Conservation (phyloP, 2,113 vertebrate genomes). For the Tor tambroides region DNA sequence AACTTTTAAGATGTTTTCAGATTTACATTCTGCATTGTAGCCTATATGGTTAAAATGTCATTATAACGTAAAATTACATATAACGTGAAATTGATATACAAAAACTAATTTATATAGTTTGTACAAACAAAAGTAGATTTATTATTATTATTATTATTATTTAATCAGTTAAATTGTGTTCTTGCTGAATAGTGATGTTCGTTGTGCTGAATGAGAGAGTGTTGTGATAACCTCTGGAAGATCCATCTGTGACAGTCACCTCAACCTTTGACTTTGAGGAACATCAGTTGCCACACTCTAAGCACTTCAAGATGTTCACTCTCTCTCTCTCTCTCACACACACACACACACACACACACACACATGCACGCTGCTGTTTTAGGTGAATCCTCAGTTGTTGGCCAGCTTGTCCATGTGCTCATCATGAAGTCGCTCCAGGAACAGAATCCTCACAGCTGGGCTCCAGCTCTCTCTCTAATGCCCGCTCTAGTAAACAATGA, state of each 20-base stretch:
- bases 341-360: conserved; percentile 39
- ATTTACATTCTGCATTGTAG: not conserved
- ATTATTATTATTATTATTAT: not conserved
- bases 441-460: conserved; percentile 63
- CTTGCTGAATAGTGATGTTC: not conserved
- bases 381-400: conserved; percentile 55
- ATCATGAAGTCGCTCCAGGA: conserved; percentile 56
- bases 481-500: conserved; percentile 68
- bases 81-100: not conserved
- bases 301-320: conserved; percentile 58
- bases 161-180: not conserved
- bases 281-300: conserved; percentile 46
- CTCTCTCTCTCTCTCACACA: conserved; percentile 15
- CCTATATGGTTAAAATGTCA: not conserved
- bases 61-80: too few species aligned
- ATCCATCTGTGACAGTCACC: conserved; percentile 39
- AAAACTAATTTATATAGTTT: not conserved
- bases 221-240: conserved; percentile 39
- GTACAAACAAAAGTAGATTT: not conserved
- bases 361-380: conserved; percentile 35
- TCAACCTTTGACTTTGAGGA: conserved; percentile 43
- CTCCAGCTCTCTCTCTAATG: conserved; percentile 62
- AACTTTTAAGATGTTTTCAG: not conserved
- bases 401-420: conserved; percentile 61
- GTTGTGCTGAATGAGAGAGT: conserved; percentile 16